Evolutionary conservation across 2,113 vertebrate species (phyloP).

Genomic region (Alethe castanea): DNA sequence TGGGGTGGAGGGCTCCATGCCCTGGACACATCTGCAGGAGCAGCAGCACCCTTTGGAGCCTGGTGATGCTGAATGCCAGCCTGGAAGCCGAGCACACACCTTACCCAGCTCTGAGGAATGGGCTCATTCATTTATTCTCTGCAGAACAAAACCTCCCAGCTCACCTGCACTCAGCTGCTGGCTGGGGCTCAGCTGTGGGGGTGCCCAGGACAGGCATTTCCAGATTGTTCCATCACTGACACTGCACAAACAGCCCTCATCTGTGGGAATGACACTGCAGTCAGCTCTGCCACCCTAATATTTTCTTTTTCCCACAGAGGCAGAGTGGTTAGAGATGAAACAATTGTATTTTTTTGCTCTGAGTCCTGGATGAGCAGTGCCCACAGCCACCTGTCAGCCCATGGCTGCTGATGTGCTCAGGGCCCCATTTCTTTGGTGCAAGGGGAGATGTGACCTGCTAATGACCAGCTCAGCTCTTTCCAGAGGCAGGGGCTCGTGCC

Average conservation of each 20-base stretch:
- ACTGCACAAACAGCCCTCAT: not conserved
- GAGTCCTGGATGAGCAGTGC: not conserved
- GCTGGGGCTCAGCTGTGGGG: not conserved
- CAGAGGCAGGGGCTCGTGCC: not conserved
- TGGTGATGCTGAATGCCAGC: not conserved
- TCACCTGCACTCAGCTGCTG: fast-evolving
- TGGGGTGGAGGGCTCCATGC: not conserved
- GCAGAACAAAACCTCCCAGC: fast-evolving
- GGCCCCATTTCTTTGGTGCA: not conserved
- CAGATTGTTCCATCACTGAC: not conserved
- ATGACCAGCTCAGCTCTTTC: not conserved
- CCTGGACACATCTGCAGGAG: not conserved
- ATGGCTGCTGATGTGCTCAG: fast-evolving
- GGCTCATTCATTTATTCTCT: too few species aligned
- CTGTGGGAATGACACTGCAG: not conserved
- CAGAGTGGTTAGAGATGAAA: not conserved
- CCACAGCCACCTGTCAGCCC: not conserved
- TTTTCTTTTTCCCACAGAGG: slow-evolving; percentile 3
- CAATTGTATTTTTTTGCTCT: not conserved
- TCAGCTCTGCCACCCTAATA: not conserved
- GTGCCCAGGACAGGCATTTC: not conserved
- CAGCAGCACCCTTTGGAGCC: not conserved
- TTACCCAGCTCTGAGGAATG: not conserved
- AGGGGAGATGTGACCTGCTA: not conserved
- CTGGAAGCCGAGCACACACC: not conserved